Base-by-base conservation (phyloP, 53 echinoderm and acorn worm genomes). In the Hippasteria phrygiana region DNA sequence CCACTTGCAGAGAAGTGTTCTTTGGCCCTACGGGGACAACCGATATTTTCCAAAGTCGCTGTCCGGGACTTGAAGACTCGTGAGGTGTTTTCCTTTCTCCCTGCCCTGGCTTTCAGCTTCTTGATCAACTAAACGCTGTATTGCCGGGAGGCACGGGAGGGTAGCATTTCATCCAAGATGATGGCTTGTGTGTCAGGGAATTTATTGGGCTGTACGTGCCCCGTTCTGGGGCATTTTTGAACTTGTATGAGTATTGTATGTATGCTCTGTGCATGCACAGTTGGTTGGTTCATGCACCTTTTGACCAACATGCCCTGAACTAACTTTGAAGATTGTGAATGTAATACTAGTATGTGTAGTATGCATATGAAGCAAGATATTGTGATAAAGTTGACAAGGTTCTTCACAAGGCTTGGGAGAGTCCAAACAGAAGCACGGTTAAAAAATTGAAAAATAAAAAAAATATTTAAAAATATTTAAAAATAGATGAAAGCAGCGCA, bases 131-230 rank as follows among this genome's bases (percentile, higher is more conserved):
- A 35, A 66, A 34, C 14, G 35, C 34, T 66, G 67, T 66, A 34
- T 35, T 14, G 67, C 67, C 67, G 4, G 32, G 13, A 66, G 67
- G 67, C 36, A 2, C 36, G 13, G 34, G 10, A 17, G 67, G 67
- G 35, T 66, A 66, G 67, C 67, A 34, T 66, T 59, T 59, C 59
- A 1, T 17, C 51, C 59, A 7, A 66, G 67, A 33, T 28, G 32
- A 20, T 3, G 26, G 67, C 13, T 35, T 14, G 67, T 66, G 67
- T 1, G 2, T 1, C 33, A 35, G 35, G 35, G 1, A 29, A 1
- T 34, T 66, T 66, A 66, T 66, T 66, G 35, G 67, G 34, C 26
- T 66, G 67, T 66, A n/a, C n/a, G n/a, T n/a, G n/a, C 67, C 13
- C 14, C 67, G 34, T 9, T 11, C 32, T 22, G 59, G 34, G 67